Base-by-base conservation (phyloP, 2,113 vertebrate genomes). In the Meleagris gallopavo region DNA sequence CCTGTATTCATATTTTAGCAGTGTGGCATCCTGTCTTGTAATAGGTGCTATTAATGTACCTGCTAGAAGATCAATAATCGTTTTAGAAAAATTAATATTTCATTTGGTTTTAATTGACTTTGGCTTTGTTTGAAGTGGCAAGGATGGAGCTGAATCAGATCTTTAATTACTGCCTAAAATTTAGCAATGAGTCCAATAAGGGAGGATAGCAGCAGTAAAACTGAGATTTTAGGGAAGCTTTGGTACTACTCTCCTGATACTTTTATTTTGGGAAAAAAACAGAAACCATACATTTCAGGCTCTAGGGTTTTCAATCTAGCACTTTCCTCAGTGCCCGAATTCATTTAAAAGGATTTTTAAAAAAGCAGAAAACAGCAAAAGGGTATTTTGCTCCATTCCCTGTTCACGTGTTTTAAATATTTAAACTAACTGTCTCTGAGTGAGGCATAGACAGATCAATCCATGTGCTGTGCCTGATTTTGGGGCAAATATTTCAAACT, bases 81-180 rank as follows among this genome's bases (percentile, higher is more conserved):
- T 70, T 90, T 80, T 41, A 34, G 81, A 69, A 84, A 84, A 79
- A 90, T 21, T 61, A 82, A n/a, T 45, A 78, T 16, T 74, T 74
- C 6, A 9, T 22, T 67, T 72, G 60, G 40, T 36, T 93, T 88
- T 93, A 85, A 89, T 27, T 74, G 71, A 40, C 29, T 94, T 70
- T 34, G 20, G 9, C 40, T 93, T 83, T 38, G 36, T 88, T 55
- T 30, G 91, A 80, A 46, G 32, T 46, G 54, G 5, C 13, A 32
- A 65, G 70, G 67, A 83, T 67, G 58, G 45, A 88, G 43, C 38
- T 88, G 89, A 71, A 89, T 83, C 9, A 58, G 43, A 60, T 88
- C 67, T 95, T 91, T 83, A 93, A 83, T 93, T 86, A n/a, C 46
- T 60, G 21, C 61, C n/a, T 65, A 48, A 34, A 21, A 9, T 74